Conservation (phyloP, 2,797 vertebrate genomes). For the Odontamblyopus rebecca region DNA sequence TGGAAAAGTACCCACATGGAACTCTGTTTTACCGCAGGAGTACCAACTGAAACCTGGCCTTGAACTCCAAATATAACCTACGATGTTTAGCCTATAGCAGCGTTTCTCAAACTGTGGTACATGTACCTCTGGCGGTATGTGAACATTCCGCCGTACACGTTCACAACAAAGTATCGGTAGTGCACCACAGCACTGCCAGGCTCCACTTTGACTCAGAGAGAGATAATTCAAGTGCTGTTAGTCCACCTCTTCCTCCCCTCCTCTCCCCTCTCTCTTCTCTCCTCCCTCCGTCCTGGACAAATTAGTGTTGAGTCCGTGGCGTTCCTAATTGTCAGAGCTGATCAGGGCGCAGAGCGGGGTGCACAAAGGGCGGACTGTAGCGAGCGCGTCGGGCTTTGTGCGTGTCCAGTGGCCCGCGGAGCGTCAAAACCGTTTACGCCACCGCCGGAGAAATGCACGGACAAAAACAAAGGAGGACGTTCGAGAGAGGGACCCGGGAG, state of each 20-base stretch:
- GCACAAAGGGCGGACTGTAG: conserved; percentile 56
- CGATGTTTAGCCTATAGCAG: no score
- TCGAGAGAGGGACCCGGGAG: background rate
- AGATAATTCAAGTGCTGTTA: no score
- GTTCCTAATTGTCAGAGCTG: background rate
- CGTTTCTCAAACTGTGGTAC: no score
- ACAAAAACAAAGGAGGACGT: background rate
- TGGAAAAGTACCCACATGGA: no score
- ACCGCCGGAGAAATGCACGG: background rate
- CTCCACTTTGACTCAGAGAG: no score
- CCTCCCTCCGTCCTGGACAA: background rate
- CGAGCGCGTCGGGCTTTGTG: conserved; percentile 30
- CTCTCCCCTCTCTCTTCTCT: background rate
- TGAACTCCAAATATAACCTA: no score
- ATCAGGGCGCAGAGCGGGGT: background rate
- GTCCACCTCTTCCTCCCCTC: background rate
- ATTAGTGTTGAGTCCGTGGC: background rate
- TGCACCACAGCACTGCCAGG: no score
- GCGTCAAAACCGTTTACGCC: background rate
- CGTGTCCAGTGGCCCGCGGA: background rate
- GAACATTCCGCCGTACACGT: no score
- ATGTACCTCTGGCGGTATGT: no score
- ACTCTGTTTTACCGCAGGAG: no score
- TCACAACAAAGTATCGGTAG: no score
- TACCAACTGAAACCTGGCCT: no score